These are phyloP conservation scores for Cygnus olor DNA, from an alignment of 2,797 vertebrate genomes.

Conservation along the genomic window DNA sequence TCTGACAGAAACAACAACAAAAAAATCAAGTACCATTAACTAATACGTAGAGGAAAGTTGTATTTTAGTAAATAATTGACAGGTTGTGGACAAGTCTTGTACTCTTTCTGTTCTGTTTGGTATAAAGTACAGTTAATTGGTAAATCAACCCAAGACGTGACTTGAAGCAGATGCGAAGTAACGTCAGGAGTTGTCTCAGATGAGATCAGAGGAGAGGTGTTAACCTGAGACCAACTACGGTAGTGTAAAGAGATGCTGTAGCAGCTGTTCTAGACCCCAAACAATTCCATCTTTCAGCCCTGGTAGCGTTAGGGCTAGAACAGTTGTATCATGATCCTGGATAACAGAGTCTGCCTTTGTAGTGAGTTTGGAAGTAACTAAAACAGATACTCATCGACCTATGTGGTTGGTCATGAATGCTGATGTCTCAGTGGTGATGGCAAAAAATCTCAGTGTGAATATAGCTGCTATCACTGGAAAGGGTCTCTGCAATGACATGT, in stretches of 20 bases:
- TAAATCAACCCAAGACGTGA: slow-evolving; percentile 5
- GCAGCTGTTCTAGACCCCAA: neutral
- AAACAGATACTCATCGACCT: neutral
- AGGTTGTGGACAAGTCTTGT: neutral
- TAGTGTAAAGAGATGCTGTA: slow-evolving; percentile 20
- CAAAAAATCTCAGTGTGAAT: neutral
- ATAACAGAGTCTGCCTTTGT: slow-evolving; percentile 25
- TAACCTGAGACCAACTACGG: slow-evolving; percentile 34
- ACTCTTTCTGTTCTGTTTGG: slow-evolving; percentile 8
- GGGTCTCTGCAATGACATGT: neutral
- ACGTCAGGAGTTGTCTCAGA: slow-evolving; percentile 26
- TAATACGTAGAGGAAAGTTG: neutral
- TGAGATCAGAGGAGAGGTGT: slow-evolving; percentile 49
- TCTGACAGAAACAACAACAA: neutral
- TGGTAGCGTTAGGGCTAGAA: neutral
- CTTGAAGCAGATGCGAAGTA: slow-evolving; percentile 2
- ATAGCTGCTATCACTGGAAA: neutral
- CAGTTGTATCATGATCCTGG: neutral
- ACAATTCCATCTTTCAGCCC: neutral
- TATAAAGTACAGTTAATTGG: slow-evolving; percentile 19
- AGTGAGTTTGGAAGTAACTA: neutral
- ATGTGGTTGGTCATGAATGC: neutral
- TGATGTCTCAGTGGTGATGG: neutral
- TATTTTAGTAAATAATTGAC: neutral
- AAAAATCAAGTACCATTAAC: neutral